A percentile compares a stretch with the other conserved stretches of the same genome.
These are phyloP conservation scores for Hippasteria phrygiana DNA, from an alignment of 53 echinoderm and acorn worm species.

Conservation along the genomic window DNA sequence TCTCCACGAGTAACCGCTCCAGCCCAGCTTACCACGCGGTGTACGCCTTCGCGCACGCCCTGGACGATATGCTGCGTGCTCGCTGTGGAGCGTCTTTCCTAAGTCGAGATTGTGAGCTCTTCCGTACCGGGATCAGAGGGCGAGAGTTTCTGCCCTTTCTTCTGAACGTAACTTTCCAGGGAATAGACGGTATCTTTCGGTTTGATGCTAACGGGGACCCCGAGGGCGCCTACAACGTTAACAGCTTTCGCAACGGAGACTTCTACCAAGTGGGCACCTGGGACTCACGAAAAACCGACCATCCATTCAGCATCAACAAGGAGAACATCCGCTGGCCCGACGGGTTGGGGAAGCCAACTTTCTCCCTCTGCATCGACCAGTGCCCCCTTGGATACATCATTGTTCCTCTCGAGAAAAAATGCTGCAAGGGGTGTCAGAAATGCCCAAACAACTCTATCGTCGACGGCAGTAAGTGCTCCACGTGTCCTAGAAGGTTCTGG, in stretches of 20 bases:
- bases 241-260: background rate
- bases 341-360: slow-evolving; percentile 9
- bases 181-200: background rate
- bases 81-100: background rate
- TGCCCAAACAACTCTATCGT: slow-evolving; percentile 45
- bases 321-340: background rate
- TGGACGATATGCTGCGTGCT: slow-evolving; percentile 24
- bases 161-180: slow-evolving; percentile 9
- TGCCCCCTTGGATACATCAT: slow-evolving; percentile 31
- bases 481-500: slow-evolving; percentile 62
- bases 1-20: background rate
- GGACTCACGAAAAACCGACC: background rate
- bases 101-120: background rate
- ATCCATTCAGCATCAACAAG: background rate
- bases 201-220: slow-evolving; percentile 52
- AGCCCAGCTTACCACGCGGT: slow-evolving; percentile 65
- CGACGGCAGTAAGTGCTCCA: slow-evolving; percentile 47
- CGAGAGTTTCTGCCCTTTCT: slow-evolving; percentile 19
- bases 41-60: slow-evolving; percentile 78
- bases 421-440: slow-evolving; percentile 54
- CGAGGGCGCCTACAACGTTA: slow-evolving; percentile 24
- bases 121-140: background rate
- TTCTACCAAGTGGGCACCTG: slow-evolving; percentile 27
- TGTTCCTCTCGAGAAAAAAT: slow-evolving; percentile 45
- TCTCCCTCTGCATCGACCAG: slow-evolving; percentile 73